Evolutionary conservation across 2,797 vertebrate species (phyloP).

Genomic region (Heliangelus exortis): DNA sequence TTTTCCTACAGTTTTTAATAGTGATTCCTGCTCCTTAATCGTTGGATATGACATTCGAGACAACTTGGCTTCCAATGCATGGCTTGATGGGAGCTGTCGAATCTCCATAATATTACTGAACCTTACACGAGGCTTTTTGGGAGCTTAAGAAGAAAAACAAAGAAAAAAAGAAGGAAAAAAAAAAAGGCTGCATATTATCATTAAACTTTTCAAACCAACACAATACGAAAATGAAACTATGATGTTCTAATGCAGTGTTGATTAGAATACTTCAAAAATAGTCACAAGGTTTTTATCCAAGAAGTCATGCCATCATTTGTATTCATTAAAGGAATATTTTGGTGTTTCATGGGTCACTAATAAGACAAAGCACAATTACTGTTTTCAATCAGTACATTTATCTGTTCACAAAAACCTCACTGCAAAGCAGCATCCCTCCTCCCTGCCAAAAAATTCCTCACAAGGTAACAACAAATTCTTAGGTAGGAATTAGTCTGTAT

Average conservation of each 20-base stretch:
- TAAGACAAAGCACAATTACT: neutral
- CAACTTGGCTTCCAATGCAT: slow-evolving; percentile 93
- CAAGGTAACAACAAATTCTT: neutral
- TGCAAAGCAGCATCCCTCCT: neutral
- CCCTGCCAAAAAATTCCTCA: neutral
- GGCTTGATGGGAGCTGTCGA: slow-evolving; percentile 92
- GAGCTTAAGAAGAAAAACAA: slow-evolving; percentile 57
- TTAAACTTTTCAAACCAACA: neutral
- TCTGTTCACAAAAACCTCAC: neutral
- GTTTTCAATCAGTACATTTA: neutral
- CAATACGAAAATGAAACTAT: neutral
- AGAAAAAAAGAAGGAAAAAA: neutral
- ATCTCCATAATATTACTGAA: slow-evolving; percentile 98
- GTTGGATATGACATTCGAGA: slow-evolving; percentile 94
- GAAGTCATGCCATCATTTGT: neutral
- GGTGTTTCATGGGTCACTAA: neutral
- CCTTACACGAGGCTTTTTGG: slow-evolving; percentile 92
- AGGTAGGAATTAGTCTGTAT: neutral
- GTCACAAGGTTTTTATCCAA: neutral
- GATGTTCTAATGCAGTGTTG: neutral
- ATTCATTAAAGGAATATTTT: neutral
- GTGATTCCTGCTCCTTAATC: slow-evolving; percentile 89
- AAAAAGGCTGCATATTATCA: neutral
- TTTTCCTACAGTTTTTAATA: slow-evolving; percentile 90
- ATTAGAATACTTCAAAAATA: neutral